Conservation (phyloP, 2,797 vertebrate genomes). For the Aplochiton taeniatus region DNA sequence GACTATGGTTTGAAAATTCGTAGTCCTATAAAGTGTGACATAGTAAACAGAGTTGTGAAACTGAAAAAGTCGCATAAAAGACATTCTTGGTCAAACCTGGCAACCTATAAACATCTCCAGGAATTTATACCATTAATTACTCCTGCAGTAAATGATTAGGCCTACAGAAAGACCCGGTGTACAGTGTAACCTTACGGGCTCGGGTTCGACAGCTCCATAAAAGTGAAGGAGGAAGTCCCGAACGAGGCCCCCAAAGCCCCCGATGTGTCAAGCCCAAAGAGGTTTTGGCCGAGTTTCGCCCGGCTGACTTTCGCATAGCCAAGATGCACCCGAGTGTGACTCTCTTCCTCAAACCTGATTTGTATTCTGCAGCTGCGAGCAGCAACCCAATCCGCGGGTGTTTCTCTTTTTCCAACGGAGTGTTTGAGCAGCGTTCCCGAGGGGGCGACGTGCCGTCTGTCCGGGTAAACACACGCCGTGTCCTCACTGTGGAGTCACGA, state of each 20-base stretch:
- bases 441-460: constrained; percentile 11
- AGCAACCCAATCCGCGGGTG: constrained; percentile 1
- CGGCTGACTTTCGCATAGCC: constrained; percentile 6
- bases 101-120: neutral
- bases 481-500: constrained; percentile 28
- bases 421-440: constrained; percentile 4
- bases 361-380: constrained; percentile 12
- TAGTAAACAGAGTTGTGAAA: neutral
- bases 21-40: too few relatives aligned
- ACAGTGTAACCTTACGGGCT: neutral
- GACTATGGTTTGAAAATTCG: too few relatives aligned
- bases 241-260: neutral
- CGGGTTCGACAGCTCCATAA: constrained; percentile 1
- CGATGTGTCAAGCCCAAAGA: neutral
- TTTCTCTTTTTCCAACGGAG: constrained; percentile 22
- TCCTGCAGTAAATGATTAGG: neutral
- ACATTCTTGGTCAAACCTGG: constrained; percentile 3
- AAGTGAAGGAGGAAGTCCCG: neutral
- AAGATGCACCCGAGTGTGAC: constrained; percentile 5
- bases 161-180: neutral
- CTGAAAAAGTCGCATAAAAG: neutral
- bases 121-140: neutral
- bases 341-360: constrained; percentile 1
- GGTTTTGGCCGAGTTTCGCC: neutral
- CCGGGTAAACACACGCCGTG: constrained; percentile 24